Conservation (phyloP, 2,113 vertebrate genomes). For the Orycteropus afer region DNA sequence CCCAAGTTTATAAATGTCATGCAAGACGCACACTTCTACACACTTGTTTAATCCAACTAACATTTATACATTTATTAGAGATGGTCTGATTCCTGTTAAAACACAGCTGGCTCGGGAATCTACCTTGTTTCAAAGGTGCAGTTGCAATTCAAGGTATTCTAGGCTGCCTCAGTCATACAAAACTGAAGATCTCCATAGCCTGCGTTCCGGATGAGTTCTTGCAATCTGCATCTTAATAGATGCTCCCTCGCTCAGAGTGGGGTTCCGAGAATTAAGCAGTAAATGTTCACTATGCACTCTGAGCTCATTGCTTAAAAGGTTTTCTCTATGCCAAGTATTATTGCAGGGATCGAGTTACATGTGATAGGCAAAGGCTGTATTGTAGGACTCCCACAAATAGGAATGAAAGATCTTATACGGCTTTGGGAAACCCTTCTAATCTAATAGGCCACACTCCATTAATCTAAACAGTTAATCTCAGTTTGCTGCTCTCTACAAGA, state of each 20-base stretch:
- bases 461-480: conserved; percentile 37
- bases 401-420: conserved; percentile 42
- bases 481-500: conserved; percentile 6
- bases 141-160: conserved; percentile 15
- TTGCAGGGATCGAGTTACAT: conserved; percentile 74
- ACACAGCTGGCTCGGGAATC: neutral
- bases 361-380: conserved; percentile 55
- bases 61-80: neutral
- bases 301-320: conserved; percentile 82
- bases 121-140: neutral
- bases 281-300: conserved; percentile 79
- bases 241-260: conserved; percentile 70
- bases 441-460: conserved; percentile 8
- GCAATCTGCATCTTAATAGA: conserved; percentile 73
- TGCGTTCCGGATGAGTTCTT: conserved; percentile 67
- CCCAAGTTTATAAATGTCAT: neutral
- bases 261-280: conserved; percentile 81
- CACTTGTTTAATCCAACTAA: neutral
- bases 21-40: neutral
- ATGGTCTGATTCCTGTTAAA: neutral
- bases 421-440: conserved; percentile 59
- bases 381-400: conserved; percentile 56
- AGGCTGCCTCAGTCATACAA: neutral
- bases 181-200: neutral
- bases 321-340: conserved; percentile 79